Evolutionary conservation across 2,113 vertebrate genomes (phyloP).

Genomic region (Hydropotes inermis): DNA sequence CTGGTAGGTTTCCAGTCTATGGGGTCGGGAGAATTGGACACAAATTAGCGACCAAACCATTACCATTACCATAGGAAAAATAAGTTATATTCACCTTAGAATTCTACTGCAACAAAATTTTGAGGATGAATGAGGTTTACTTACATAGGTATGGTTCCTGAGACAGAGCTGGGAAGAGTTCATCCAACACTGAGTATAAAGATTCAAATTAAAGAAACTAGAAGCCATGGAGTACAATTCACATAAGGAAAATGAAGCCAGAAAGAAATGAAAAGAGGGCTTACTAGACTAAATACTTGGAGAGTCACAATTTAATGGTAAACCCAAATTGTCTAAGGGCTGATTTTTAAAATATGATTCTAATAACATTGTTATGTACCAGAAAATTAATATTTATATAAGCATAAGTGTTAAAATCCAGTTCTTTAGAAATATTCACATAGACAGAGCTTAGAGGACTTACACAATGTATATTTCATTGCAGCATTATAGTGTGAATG

Average conservation of each 20-base stretch:
- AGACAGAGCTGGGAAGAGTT: background rate
- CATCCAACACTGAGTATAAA: background rate
- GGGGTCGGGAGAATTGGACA: accelerated
- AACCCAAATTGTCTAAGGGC: background rate
- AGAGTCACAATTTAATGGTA: background rate
- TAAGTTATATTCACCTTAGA: background rate
- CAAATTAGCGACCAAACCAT: accelerated
- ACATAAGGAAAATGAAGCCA: background rate
- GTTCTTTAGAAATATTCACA: background rate
- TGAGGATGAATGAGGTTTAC: background rate
- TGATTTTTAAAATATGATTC: background rate
- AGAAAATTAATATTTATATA: background rate
- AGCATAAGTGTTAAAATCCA: background rate
- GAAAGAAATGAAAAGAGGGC: background rate
- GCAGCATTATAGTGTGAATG: background rate
- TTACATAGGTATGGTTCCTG: too few relatives aligned
- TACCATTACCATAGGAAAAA: background rate
- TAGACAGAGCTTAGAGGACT: background rate
- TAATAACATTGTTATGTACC: background rate
- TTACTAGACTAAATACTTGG: background rate
- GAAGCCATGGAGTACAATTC: background rate
- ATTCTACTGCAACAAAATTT: background rate
- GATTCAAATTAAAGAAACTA: background rate
- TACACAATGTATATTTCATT: background rate
- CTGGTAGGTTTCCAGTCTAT: background rate